Conservation (phyloP, 53 echinoderm and acorn worm genomes). For the Astropecten irregularis region DNA sequence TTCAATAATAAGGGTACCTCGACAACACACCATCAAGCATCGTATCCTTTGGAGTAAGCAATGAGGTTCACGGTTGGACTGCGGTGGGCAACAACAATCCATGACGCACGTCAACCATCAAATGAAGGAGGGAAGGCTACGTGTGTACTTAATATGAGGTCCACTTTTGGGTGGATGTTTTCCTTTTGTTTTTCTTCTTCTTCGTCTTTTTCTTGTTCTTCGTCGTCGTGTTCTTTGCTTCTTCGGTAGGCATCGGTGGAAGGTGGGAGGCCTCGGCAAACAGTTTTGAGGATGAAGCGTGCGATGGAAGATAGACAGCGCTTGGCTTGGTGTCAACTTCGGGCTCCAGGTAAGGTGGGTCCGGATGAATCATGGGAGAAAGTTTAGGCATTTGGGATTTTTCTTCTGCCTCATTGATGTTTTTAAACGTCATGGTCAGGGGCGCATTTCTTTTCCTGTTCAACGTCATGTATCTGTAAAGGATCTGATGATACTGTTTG, state of each 20-base stretch:
- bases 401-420: background rate
- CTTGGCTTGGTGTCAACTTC: background rate
- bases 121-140: background rate
- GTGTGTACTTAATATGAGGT: background rate
- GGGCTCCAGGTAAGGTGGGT: background rate
- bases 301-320: background rate
- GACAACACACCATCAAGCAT: slow-evolving; percentile 40
- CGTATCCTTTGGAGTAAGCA: background rate
- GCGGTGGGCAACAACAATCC: slow-evolving; percentile 54
- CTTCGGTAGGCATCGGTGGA: background rate
- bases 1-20: slow-evolving; percentile 7
- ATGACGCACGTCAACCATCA: background rate
- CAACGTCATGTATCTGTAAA: slow-evolving; percentile 46
- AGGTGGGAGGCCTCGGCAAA: too few species aligned
- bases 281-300: too few species aligned
- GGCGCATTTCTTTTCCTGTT: slow-evolving; percentile 43
- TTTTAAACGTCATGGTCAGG: slow-evolving; percentile 25
- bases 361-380: background rate
- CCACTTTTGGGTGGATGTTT: too few species aligned
- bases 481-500: slow-evolving; percentile 65
- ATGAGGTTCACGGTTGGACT: background rate
- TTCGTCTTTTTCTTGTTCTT: background rate
- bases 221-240: too few species aligned
- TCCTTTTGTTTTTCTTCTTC: too few species aligned
- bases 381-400: background rate